Base-by-base conservation (phyloP, 2,888 invertebrate species). In the Boloria selene region DNA sequence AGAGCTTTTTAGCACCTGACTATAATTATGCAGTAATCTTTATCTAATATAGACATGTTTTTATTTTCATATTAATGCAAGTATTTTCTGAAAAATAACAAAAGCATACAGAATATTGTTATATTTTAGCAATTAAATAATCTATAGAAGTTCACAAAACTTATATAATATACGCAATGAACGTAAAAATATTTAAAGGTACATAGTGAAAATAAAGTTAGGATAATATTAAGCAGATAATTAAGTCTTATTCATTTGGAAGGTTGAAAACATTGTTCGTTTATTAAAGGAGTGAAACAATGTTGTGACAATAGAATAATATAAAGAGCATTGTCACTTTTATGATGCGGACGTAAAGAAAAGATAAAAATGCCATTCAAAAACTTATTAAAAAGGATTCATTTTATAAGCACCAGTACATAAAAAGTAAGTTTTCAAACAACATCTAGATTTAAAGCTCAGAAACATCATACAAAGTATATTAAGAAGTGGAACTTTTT, bases 331-430 rank as follows among this genome's bases (percentile, higher is more conserved):
- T 65, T 70, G 68, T 65, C 64, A 45, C 50, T 61, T 70, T 70
- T 68, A 70, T 61, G 54, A 65, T 2, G 55, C 47, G 49, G 17
- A 56, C 55, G 52, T 67, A 62, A 54, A 69, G 64, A 50, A 60
- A 51, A 62, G 62, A 70, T 70, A 65, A 65, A 65, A 70, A 65
- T 52, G 56, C n/a, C 62, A 54, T 63, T 65, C 47, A 58, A 65
- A 58, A 61, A 64, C 51, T 67, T 66, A 67, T 64, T 67, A 69
- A 68, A 67, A 63, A 56, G 51, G 64, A 59, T 59, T 59, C 56
- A 10, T 45, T 56, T 56, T 56, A 45, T 56, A 26, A 56, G 56
- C 22, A 16, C n/a, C 44, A 45, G 56, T 45, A 22, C 13, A 13
- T 50, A 50, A 22, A 17, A 50, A 13, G 17, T 38, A 53, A 38